Conservation (phyloP, 1,140 invertebrate species). For the Catajapyx aquilonaris region DNA sequence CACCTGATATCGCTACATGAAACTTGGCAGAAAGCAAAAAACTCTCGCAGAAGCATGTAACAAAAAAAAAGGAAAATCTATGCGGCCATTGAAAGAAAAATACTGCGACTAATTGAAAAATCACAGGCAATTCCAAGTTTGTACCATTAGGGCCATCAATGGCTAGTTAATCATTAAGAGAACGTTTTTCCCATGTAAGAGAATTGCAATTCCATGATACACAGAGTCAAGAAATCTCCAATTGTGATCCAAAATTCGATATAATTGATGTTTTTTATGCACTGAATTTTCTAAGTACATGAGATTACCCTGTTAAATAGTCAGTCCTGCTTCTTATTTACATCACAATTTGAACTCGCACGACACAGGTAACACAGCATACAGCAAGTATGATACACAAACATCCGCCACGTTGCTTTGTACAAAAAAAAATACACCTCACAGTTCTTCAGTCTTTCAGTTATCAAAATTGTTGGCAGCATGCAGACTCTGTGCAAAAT, state of each 20-base stretch:
- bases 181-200: neutral
- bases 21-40: too few relatives aligned
- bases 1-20: too few relatives aligned
- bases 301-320: slow-evolving; percentile 1
- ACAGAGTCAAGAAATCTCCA: neutral
- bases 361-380: neutral
- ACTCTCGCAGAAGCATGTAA: too few relatives aligned
- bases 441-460: neutral
- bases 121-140: neutral
- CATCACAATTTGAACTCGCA: neutral
- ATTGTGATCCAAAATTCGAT: too few relatives aligned
- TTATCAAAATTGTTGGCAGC: neutral
- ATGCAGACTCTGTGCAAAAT: neutral
- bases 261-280: too few relatives aligned
- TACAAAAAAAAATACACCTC: too few relatives aligned
- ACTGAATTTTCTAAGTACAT: too few relatives aligned
- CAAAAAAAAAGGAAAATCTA: too few relatives aligned
- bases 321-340: neutral
- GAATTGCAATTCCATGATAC: neutral
- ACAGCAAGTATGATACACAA: too few relatives aligned
- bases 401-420: too few relatives aligned
- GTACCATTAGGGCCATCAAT: neutral
- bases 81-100: neutral
- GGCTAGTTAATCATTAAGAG: neutral
- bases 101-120: neutral